Evolutionary conservation across 2,797 vertebrate species (phyloP).

Genomic region (Glyptemys insculpta): DNA sequence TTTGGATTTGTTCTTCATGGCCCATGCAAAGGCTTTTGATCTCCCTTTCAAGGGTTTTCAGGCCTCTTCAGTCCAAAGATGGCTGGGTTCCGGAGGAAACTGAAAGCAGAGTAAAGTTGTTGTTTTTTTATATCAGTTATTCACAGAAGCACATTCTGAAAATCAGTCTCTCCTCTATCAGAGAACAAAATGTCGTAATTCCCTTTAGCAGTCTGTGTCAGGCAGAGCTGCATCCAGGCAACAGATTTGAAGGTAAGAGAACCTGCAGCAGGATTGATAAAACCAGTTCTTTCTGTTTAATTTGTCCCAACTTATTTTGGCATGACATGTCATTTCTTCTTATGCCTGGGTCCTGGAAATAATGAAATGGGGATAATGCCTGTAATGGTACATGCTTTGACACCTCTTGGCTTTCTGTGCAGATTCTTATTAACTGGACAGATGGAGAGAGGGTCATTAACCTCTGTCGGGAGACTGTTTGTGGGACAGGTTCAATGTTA

Average conservation of each 20-base stretch:
- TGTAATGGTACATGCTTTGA: too few relatives aligned
- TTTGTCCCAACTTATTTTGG: too few relatives aligned
- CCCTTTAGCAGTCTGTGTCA: neutral
- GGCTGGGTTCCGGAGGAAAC: neutral
- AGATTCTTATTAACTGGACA: too few relatives aligned
- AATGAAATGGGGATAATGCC: too few relatives aligned
- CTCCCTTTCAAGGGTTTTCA: neutral
- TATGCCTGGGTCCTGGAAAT: too few relatives aligned
- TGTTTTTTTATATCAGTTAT: neutral
- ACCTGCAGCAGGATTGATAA: neutral
- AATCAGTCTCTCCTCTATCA: neutral
- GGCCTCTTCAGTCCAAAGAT: neutral
- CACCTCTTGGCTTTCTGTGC: too few relatives aligned
- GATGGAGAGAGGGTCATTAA: too few relatives aligned
- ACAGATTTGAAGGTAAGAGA: neutral
- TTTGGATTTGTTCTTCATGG: neutral
- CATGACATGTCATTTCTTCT: too few relatives aligned
- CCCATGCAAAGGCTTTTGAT: neutral
- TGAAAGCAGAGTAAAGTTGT: neutral
- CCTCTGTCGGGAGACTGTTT: neutral
- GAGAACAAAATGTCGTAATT: neutral
- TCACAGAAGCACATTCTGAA: neutral
- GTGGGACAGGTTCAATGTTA: accelerated
- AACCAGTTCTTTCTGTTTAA: accelerated
- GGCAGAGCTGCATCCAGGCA: neutral